Evolutionary conservation across 2,113 vertebrate species (phyloP).

Genomic region (Lepus americanus): DNA sequence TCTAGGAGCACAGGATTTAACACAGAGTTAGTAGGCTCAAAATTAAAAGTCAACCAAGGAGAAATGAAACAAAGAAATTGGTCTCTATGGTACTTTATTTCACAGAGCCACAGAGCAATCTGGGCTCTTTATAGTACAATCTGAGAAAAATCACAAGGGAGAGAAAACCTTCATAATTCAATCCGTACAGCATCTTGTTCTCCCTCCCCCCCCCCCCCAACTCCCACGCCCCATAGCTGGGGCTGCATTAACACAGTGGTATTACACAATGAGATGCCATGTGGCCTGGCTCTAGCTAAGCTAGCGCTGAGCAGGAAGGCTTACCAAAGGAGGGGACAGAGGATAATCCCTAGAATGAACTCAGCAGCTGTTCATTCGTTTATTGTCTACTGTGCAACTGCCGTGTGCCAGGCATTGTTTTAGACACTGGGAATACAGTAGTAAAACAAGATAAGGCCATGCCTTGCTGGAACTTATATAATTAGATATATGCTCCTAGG

Average conservation of each 20-base stretch:
- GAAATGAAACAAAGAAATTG: neutral
- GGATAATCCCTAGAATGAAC: neutral
- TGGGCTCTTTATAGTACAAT: neutral
- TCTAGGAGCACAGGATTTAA: neutral
- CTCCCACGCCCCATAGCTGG: neutral
- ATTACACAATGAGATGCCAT: neutral
- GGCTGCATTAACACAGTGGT: neutral
- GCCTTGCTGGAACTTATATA: neutral
- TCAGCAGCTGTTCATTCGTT: neutral
- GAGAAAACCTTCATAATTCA: neutral
- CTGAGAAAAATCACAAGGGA: neutral
- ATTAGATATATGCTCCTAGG: neutral
- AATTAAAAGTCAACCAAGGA: neutral
- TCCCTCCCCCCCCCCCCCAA: no score
- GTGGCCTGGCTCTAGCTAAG: conserved; percentile 5
- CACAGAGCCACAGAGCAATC: neutral
- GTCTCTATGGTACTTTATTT: neutral
- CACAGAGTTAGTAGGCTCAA: neutral
- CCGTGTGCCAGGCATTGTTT: neutral
- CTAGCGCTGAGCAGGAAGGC: neutral
- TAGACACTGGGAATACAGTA: neutral
- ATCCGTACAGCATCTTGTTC: neutral
- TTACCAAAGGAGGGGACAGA: neutral
- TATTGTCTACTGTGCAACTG: neutral
- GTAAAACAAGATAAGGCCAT: neutral